phyloP scores from a whole-genome alignment of 2,888 invertebrate genomes.

The Hirudinaria manillensis region DNA sequence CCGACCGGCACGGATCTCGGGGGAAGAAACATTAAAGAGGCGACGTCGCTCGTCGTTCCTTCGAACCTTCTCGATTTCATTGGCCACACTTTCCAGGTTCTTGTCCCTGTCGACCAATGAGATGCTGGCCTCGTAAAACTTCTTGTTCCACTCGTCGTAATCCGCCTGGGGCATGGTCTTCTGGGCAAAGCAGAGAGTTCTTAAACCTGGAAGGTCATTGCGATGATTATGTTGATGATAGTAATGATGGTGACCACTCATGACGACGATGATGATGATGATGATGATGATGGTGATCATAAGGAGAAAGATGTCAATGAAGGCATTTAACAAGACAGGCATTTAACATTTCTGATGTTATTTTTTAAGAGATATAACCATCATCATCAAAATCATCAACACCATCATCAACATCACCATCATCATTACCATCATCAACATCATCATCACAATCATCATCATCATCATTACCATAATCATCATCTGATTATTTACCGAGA shows the following conservation, averaged over 20 bases:
- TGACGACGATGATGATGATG: no score
- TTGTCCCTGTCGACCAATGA: constrained; percentile 77
- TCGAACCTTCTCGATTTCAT: constrained; percentile 72
- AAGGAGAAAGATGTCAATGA: not conserved
- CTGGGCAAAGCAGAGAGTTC: not conserved
- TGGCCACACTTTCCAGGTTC: constrained; percentile 83
- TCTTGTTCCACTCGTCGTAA: constrained; percentile 65
- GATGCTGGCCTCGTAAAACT: constrained; percentile 77
- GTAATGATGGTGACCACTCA: no score
- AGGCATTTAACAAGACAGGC: no score
- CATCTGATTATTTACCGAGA: constrained; percentile 4
- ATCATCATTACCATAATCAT: constrained; percentile 1
- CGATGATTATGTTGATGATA: no score
- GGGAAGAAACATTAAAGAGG: no score
- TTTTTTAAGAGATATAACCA: not conserved
- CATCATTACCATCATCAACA: not conserved
- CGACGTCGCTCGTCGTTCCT: no score
- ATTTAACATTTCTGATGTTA: not conserved
- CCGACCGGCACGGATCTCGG: no score
- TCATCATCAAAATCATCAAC: not conserved
- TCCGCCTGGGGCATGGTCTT: constrained; percentile 71
- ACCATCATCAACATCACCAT: not conserved
- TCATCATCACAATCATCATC: constrained; percentile 9
- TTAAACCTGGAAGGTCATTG: not conserved
- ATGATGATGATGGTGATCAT: no score